Percentiles rank a stretch among this genome's conserved stretches.
Conservation (phyloP, 2,113 vertebrate species). For the Mormoops blainvillei region DNA sequence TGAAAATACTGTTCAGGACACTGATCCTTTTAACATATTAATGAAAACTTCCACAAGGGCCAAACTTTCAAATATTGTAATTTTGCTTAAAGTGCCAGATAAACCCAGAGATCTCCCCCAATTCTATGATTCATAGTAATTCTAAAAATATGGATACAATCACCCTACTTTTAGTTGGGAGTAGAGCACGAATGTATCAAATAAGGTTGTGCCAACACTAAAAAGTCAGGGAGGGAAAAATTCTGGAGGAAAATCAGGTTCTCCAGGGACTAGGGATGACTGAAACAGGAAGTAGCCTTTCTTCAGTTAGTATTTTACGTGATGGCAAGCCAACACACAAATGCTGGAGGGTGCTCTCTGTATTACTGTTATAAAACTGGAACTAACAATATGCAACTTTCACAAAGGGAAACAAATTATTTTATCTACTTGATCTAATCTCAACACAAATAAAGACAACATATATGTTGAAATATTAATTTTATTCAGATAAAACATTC, state of each 20-base stretch:
- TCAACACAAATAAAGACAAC: conserved; percentile 10
- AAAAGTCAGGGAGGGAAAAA: neutral
- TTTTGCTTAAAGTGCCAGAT: neutral
- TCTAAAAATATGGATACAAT: neutral
- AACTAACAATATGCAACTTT: conserved; percentile 1
- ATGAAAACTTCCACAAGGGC: neutral
- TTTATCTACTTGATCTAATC: conserved; percentile 2
- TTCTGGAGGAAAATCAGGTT: conserved; percentile 11
- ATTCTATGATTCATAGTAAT: neutral
- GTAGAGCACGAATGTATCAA: neutral
- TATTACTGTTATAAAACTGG: neutral
- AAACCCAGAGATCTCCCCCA: neutral
- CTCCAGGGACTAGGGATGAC: conserved; percentile 16
- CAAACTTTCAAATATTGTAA: conserved; percentile 6
- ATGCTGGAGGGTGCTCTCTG: neutral
- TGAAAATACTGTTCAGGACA: neutral
- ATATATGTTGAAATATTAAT: neutral
- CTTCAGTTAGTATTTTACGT: neutral
- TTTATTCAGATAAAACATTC: conserved; percentile 32
- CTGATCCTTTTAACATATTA: neutral
- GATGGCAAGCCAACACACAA: neutral
- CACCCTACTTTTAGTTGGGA: neutral
- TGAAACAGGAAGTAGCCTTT: conserved; percentile 38
- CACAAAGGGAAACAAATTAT: conserved; percentile 39
- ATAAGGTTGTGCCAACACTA: neutral